Percentiles rank a stretch among this genome's conserved stretches.
phyloP scores from a whole-genome alignment of 2,888 invertebrate genomes.

The Troglohyphantes excavatus region DNA sequence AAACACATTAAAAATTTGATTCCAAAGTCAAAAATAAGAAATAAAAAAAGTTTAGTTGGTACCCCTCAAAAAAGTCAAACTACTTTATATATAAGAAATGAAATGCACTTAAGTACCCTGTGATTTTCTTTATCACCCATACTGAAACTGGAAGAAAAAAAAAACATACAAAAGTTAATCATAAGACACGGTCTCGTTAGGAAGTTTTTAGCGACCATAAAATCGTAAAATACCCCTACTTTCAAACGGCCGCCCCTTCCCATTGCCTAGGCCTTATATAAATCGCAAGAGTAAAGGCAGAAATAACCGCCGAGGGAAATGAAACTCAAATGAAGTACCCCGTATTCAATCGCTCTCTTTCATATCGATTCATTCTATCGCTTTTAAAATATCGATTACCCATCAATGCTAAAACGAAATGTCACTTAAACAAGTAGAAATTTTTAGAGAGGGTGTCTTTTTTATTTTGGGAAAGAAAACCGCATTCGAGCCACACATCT shows the following conservation, averaged over 20 bases:
- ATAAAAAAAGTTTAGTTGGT: too few relatives aligned
- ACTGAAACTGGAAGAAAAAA: background rate
- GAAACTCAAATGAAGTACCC: slow-evolving; percentile 9
- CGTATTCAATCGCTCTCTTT: background rate
- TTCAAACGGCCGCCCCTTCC: background rate
- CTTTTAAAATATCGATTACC: slow-evolving; percentile 6
- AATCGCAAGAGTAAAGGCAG: background rate
- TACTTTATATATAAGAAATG: too few relatives aligned
- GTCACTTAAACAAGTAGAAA: slow-evolving; percentile 6
- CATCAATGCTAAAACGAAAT: slow-evolving; percentile 9
- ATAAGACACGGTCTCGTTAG: background rate
- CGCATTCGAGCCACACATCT: background rate
- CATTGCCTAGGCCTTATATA: background rate
- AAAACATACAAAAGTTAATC: background rate
- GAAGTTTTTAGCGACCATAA: background rate
- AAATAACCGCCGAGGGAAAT: background rate
- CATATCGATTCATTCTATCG: background rate
- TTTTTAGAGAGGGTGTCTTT: background rate
- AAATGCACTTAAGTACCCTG: background rate
- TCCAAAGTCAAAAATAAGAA: too few relatives aligned
- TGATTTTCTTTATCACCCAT: too few relatives aligned
- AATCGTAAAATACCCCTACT: slow-evolving; percentile 1
- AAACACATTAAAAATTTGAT: too few relatives aligned
- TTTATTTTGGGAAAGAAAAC: background rate
- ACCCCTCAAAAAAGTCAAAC: too few relatives aligned